Base-by-base conservation (phyloP, 2,113 vertebrate genomes). In the Lampris incognitus region DNA sequence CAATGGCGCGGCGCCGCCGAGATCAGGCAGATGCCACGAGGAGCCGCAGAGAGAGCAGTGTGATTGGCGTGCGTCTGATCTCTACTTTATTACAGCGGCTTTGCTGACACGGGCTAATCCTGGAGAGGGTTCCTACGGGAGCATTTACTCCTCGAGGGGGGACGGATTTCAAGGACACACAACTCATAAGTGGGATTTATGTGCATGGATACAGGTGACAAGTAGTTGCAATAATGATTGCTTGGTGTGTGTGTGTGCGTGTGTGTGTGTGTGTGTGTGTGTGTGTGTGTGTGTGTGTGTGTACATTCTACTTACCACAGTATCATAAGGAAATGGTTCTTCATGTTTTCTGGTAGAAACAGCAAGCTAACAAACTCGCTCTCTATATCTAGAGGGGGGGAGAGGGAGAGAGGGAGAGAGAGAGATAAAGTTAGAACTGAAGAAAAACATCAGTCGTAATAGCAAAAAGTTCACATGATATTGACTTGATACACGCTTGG, bases 321-420 rank as follows among this genome's bases (percentile, higher is more conserved):
- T 80, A 84, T 88, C 90, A 89, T 91, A 82, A 88, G 88, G 87
- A 93, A 93, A 91, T 56, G 79, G 82, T 83, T 76, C 76, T 88
- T 84, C 93, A 94, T 93, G 79, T 70, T 80, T 79, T 88, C 72
- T 60, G 56, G 73, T 74, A 73, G 78, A 85, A 91, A 88, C 36
- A 41, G 70, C 24, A 61, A 36, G 67, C 55, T 66, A 59, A 75
- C 85, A 77, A 61, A 78, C 10, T 78, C 10, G 3, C 42, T 67
- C 60, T 72, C 71, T 79, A 71, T 38, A 65, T 83, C 85, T 88
- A 78, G 46, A 75, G 48, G 64, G 41, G 70, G 49, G 8, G 37
- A 68, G 8, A 82, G 38, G 81, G 2, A 81, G 38, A 72, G 56
- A 63, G 60, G 6, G 60, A 24, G 37, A 39, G 2, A 49, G 3